Base-by-base conservation (phyloP, 2,888 invertebrate genomes). In the Thysanoteuthis rhombus region DNA sequence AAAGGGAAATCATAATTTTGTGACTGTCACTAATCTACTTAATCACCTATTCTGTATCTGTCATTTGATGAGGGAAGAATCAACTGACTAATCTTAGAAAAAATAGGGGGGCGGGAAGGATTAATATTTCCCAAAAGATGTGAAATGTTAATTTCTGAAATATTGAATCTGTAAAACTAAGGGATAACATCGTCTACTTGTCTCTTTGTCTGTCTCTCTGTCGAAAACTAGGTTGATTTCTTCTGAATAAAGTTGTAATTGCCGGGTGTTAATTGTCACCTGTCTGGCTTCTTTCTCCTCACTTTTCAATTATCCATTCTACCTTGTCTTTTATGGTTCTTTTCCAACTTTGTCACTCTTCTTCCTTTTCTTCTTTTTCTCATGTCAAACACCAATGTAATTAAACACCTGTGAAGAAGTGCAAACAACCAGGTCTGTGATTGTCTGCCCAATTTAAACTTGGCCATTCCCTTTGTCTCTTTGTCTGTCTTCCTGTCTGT, bases 391-490 rank as follows among this genome's bases (percentile, higher is more conserved):
- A 75, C 12, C n/a, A 75, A 36, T n/a, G 75, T 75, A 75, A 75
- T 75, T 75, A 75, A 75, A 75, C n/a, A 75, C 75, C 75, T 75
- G 75, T 75, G 75, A 75, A 75, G 75, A 75, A 75, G 75, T 75
- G 75, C 75, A 75, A 36, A n/a, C 75, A n/a, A 75, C 36, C 75
- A 75, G 36, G n/a, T 75, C n/a, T 75, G n/a, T 75, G 75, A 75
- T 75, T 75, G 75, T n/a, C 75, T 75, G 75, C 19, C 75, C 8
- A 75, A 75, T 75, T 75, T 75, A 75, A 75, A 75, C n/a, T 75
- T 75, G 75, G 75, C 25, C 75, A 75, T 75, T 75, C 36, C n/a
- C 42, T 92, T 92, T 45, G 39, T 40, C 40, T 32, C 40, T 92
- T 40, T 92, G 40, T 40, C 12, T 42, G 38, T 40, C 40, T 16